phyloP scores from a whole-genome alignment of 2,113 vertebrate genomes.

The Pluvianellus socialis region DNA sequence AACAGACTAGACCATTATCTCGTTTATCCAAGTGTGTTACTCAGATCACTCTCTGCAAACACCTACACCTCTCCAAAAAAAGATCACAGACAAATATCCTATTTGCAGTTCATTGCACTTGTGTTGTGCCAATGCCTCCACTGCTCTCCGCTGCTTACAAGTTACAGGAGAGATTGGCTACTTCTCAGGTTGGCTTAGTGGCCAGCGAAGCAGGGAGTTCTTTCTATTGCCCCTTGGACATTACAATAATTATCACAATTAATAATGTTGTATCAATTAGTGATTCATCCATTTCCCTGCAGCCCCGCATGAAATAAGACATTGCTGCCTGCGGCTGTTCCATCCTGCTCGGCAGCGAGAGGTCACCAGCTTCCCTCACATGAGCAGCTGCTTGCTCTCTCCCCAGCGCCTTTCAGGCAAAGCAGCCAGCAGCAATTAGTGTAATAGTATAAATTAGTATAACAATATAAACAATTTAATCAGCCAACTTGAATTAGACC shows the following conservation, averaged over 20 bases:
- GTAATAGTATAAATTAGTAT: background rate
- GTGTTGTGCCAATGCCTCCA: background rate
- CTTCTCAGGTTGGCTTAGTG: background rate
- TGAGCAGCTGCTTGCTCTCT: background rate
- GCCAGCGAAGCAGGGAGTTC: background rate
- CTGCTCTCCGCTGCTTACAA: background rate
- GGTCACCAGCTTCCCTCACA: background rate
- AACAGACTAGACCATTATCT: background rate
- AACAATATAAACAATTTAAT: constrained; percentile 16
- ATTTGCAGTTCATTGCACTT: background rate
- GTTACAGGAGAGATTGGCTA: background rate
- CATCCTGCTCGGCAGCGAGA: background rate
- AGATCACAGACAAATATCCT: background rate
- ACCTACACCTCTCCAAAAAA: background rate
- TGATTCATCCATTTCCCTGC: background rate
- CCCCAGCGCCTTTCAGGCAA: background rate
- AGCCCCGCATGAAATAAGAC: background rate
- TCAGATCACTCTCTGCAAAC: background rate
- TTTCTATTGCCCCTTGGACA: background rate
- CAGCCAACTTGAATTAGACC: background rate
- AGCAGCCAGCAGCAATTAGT: constrained; percentile 9
- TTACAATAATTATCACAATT: background rate
- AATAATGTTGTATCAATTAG: background rate
- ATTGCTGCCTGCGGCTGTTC: rapidly evolving
- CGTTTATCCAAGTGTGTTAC: background rate